Conservation (phyloP, 2,888 invertebrate species). For the Iselma pallidipennis region DNA sequence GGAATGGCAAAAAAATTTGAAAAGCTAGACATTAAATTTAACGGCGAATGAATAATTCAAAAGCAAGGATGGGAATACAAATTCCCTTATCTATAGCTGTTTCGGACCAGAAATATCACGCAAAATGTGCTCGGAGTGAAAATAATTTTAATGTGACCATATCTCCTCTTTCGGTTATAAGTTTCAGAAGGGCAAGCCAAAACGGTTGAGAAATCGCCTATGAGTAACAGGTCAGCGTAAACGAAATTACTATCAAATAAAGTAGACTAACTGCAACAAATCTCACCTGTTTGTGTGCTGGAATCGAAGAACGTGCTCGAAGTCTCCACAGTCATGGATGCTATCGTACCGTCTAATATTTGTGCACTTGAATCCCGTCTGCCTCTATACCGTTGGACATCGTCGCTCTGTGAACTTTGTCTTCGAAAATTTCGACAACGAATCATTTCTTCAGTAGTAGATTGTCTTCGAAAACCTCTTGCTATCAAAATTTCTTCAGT, state of each 20-base stretch:
- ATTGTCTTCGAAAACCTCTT: conserved; percentile 85
- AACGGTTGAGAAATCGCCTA: neutral
- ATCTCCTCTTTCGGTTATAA: no score
- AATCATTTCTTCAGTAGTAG: conserved; percentile 92
- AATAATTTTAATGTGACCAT: neutral
- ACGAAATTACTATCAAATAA: conserved; percentile 6
- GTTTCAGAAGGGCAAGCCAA: no score
- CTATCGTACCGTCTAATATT: conserved; percentile 88
- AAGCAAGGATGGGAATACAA: neutral
- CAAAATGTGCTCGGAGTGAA: neutral
- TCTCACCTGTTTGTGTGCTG: conserved; percentile 88
- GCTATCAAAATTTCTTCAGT: conserved; percentile 91
- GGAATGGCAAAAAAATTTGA: neutral
- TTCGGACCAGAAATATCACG: neutral
- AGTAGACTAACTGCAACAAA: neutral
- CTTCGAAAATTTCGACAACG: conserved; percentile 88
- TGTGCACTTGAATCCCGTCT: conserved; percentile 85
- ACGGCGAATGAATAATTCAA: conserved; percentile 3
- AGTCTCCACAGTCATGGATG: conserved; percentile 91
- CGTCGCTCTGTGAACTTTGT: conserved; percentile 75
- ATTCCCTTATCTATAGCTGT: conserved; percentile 6
- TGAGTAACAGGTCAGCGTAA: conserved; percentile 15
- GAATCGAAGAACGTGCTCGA: conserved; percentile 92
- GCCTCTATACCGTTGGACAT: conserved; percentile 61
- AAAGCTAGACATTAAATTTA: neutral